Percentiles rank a stretch among this genome's conserved stretches.
phyloP scores from a whole-genome alignment of 2,797 vertebrate species.

The Spheniscus humboldti region DNA sequence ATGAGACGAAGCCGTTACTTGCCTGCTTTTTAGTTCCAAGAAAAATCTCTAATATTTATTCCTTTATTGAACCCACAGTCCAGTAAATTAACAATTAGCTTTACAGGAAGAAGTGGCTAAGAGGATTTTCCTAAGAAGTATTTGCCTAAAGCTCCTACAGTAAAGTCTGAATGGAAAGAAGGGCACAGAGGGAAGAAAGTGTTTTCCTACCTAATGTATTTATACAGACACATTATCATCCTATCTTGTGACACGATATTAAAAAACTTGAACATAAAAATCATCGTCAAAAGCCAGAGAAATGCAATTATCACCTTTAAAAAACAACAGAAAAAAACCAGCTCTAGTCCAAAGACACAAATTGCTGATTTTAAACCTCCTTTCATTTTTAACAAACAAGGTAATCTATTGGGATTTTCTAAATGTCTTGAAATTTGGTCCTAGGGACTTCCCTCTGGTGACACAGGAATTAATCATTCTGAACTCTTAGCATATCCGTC shows the following conservation, averaged over 20 bases:
- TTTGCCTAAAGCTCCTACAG: not conserved
- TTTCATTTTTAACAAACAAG: not conserved
- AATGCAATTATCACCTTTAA: not conserved
- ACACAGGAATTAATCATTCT: not conserved
- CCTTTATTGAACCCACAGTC: not conserved
- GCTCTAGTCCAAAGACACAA: not conserved
- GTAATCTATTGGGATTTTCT: not conserved
- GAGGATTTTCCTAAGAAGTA: slow-evolving; percentile 8
- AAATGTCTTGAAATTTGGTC: not conserved
- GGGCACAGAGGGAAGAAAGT: not conserved
- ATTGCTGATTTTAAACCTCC: not conserved
- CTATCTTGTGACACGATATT: not conserved
- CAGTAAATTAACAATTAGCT: slow-evolving; percentile 11
- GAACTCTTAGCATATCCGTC: not conserved
- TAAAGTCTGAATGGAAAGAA: not conserved
- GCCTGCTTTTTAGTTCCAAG: not conserved
- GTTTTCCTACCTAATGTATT: not conserved
- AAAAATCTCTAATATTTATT: not conserved
- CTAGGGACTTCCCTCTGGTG: not conserved
- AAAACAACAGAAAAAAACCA: not conserved
- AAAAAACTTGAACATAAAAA: not conserved
- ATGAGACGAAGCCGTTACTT: not conserved
- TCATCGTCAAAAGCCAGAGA: not conserved
- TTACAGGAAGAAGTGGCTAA: not conserved
- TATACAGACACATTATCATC: not conserved